Conservation (phyloP, 2,888 invertebrate genomes). For the Spatulosminthurus flaviceps region DNA sequence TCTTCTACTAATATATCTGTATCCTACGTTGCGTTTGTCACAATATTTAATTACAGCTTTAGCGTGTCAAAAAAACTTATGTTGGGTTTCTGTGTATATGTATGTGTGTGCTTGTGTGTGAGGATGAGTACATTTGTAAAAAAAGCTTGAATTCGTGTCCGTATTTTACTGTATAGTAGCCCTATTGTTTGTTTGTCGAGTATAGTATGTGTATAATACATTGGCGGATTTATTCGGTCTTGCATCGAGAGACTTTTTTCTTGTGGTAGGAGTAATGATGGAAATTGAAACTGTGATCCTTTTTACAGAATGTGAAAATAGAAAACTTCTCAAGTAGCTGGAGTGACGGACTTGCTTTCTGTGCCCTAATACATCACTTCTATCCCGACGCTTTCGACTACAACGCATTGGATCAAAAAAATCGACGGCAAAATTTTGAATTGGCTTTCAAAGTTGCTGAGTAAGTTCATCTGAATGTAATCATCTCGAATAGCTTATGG, state of each 20-base stretch:
- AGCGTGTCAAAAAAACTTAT: slow-evolving; percentile 7
- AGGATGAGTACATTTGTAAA: no score
- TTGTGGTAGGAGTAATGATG: slow-evolving; percentile 6
- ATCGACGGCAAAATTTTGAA: slow-evolving; percentile 93
- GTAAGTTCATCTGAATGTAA: slow-evolving; percentile 72
- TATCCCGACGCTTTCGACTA: slow-evolving; percentile 97
- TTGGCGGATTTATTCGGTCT: neutral
- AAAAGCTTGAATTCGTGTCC: slow-evolving; percentile 5
- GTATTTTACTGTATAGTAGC: neutral
- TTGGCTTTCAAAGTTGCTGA: slow-evolving; percentile 98
- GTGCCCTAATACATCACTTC: slow-evolving; percentile 98
- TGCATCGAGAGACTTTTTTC: neutral
- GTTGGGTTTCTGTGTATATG: no score
- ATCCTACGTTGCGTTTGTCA: neutral
- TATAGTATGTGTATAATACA: neutral
- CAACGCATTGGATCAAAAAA: slow-evolving; percentile 83
- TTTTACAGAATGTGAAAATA: slow-evolving; percentile 90
- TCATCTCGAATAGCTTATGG: neutral
- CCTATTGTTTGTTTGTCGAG: no score
- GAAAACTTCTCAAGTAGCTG: slow-evolving; percentile 98
- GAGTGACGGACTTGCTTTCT: slow-evolving; percentile 99
- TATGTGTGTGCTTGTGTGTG: neutral
- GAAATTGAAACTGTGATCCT: neutral
- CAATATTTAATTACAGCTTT: slow-evolving; percentile 9
- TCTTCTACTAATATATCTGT: slow-evolving; percentile 8